Percentiles rank a stretch among this genome's conserved stretches.
These are phyloP conservation scores for Etia nguti DNA, from an alignment of 2,113 vertebrate genomes.

Conservation along the genomic window DNA sequence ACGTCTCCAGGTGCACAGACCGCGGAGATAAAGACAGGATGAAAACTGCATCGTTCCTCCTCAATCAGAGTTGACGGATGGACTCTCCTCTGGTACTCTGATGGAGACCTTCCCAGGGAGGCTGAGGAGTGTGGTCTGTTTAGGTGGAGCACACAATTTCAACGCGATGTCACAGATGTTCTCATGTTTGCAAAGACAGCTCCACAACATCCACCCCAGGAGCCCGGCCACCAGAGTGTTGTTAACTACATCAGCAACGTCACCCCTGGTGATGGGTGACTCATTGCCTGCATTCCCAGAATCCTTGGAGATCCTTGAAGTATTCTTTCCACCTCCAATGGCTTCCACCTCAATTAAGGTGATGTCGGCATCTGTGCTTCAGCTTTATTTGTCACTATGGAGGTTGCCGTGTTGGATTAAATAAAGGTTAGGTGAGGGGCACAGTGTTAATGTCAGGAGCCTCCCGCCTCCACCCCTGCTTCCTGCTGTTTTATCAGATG, in stretches of 20 bases:
- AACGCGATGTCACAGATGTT: background rate
- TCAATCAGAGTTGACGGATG: rapidly evolving
- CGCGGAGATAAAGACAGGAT: background rate
- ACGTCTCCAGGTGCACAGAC: background rate
- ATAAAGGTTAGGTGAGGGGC: background rate
- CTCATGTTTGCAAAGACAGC: background rate
- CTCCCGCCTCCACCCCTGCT: background rate
- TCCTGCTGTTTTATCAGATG: background rate
- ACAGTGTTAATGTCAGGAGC: background rate
- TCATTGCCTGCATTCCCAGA: background rate
- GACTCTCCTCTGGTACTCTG: rapidly evolving
- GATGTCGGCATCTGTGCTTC: rapidly evolving
- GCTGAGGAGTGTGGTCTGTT: background rate
- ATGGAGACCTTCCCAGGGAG: background rate
- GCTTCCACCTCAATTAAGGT: background rate
- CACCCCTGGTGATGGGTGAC: background rate
- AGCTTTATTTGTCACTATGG: rapidly evolving
- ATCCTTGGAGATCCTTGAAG: background rate
- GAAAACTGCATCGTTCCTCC: rapidly evolving
- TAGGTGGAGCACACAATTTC: background rate
- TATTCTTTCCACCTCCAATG: background rate
- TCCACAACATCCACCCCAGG: rapidly evolving
- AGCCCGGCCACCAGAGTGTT: background rate
- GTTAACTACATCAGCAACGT: background rate
- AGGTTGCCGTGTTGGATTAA: background rate